These are phyloP conservation scores for Anseranas semipalmata DNA, from an alignment of 2,113 vertebrate genomes.

Conservation along the genomic window DNA sequence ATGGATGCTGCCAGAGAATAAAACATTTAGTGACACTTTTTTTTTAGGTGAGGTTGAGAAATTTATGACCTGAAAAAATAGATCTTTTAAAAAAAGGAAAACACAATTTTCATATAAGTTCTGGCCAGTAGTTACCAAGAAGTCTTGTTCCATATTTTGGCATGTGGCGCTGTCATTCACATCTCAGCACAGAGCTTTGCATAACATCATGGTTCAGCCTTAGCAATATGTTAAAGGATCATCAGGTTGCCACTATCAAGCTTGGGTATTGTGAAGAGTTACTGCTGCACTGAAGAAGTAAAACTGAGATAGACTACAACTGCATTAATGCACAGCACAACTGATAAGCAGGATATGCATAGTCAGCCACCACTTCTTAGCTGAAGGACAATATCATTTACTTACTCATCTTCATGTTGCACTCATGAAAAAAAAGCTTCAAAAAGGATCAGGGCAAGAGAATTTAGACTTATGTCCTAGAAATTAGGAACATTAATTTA, in stretches of 20 bases:
- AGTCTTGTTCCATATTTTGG: background rate
- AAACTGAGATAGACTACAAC: background rate
- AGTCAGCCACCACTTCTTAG: background rate
- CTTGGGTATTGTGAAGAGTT: background rate
- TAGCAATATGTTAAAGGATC: background rate
- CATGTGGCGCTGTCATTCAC: background rate
- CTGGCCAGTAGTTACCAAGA: background rate
- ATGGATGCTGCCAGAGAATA: background rate
- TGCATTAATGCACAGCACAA: background rate
- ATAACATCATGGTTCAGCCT: rapidly evolving
- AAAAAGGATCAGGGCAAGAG: background rate
- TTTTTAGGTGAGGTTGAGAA: background rate
- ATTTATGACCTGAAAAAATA: background rate
- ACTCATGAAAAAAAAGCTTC: background rate
- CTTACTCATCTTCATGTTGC: background rate
- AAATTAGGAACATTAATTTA: background rate
- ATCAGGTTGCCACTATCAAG: background rate
- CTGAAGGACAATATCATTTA: rapidly evolving
- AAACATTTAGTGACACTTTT: background rate
- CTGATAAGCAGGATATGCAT: background rate
- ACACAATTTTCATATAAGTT: background rate
- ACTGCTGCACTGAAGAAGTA: background rate
- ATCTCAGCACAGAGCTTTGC: background rate
- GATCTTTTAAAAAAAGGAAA: background rate
- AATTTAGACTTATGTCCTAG: background rate